phyloP scores from a whole-genome alignment of 2,797 vertebrate species.

The Crypturellus tataupa region DNA sequence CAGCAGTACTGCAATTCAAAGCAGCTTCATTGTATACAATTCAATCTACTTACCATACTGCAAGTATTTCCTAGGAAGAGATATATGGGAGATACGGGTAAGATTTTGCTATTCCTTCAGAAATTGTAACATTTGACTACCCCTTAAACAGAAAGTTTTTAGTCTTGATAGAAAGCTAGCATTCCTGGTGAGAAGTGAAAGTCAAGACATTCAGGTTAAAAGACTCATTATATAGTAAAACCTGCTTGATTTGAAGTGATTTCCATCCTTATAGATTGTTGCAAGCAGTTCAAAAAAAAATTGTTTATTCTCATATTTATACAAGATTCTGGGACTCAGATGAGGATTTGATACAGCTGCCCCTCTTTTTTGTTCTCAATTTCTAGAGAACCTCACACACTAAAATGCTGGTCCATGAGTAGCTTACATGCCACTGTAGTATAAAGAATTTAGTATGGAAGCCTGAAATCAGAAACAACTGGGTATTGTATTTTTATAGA shows the following conservation, averaged over 20 bases:
- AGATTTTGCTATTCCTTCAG: neutral
- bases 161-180: slow-evolving; percentile 6
- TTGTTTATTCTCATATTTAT: slow-evolving; percentile 17
- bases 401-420: neutral
- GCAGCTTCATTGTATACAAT: neutral
- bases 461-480: neutral
- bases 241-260: slow-evolving; percentile 26
- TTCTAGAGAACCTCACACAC: neutral
- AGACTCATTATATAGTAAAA: neutral
- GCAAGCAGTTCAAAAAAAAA: slow-evolving; percentile 7
- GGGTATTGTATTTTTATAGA: neutral
- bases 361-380: neutral
- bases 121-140: neutral
- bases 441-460: slow-evolving; percentile 4
- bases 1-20: neutral
- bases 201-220: neutral
- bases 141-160: slow-evolving; percentile 45
- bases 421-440: neutral
- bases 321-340: neutral
- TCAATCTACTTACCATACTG: neutral
- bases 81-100: neutral
- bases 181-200: slow-evolving; percentile 30
- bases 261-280: slow-evolving; percentile 37
- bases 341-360: neutral
- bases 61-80: slow-evolving; percentile 1